Evolutionary conservation across 2,113 vertebrate genomes (phyloP), one percentile per base, ranked within the genome.

Genomic region (Tonatia bakeri): DNA sequence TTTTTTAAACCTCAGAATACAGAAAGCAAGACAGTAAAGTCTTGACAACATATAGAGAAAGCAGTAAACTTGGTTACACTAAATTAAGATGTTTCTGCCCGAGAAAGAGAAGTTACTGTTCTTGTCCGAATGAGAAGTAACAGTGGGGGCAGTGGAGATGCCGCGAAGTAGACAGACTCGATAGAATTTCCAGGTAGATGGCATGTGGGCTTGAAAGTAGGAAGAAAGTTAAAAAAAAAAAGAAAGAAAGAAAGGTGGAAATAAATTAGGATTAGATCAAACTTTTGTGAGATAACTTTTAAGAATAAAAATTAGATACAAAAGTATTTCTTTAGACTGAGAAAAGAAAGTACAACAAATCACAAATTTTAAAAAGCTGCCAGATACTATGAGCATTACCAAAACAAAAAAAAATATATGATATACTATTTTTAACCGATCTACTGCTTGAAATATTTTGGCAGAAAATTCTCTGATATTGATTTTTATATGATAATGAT

Each of bases 371-470:
- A 22, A 79, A 90, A 95, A 92, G 76, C 67, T 97, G 67, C 91
- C 97, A 94, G 93, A 82, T 90, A 94, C 59, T 96, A 86, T 84
- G 92, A 85, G 79, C 50, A 82, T 70, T 92, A 92, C 43, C 15
- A 90, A 87, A 85, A 84, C 20, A 73, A 83, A 50, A 36, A 91
- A 86, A 86, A 56, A 72, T 4, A 12, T 56, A 56, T 50, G 19
- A 82, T 3, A 87, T 64, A 86, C 85, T 92, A 90, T 94, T 96
- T 97, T 96, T 90, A 94, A 94, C 95, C 45, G 88, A 83, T 91
- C 67, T 94, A 90, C 50, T 84, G 50, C 73, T 94, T 94, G 64
- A 85, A 94, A 54, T 36, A 33, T 93, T 96, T 94, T 94, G 91
- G 86, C 90, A 95, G 83, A 89, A 75, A 94, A 91, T 13, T 80